These are phyloP conservation scores for Rhyacophila evoluta DNA, from an alignment of 2,888 invertebrate species.

Conservation along the genomic window DNA sequence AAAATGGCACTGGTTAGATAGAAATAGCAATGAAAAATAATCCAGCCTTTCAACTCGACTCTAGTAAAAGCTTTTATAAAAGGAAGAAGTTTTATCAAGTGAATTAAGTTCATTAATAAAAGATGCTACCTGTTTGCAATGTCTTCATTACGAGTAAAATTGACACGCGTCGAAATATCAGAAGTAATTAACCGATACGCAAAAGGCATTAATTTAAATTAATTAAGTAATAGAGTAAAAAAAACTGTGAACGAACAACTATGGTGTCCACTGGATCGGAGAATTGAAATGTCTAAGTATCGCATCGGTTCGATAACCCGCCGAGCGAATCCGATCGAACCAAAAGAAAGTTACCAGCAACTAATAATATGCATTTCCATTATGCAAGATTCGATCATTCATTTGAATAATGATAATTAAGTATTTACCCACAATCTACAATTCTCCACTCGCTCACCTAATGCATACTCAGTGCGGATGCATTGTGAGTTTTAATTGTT, in stretches of 20 bases:
- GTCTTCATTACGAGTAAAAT: too few relatives aligned
- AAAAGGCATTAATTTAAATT: background rate
- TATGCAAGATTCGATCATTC: constrained; percentile 12
- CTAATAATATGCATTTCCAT: background rate
- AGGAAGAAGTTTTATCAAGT: too few relatives aligned
- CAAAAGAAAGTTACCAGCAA: constrained; percentile 1
- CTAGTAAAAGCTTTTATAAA: too few relatives aligned
- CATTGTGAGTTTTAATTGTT: background rate
- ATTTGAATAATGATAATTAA: constrained; percentile 20
- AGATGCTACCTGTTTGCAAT: too few relatives aligned
- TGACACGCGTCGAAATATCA: background rate
- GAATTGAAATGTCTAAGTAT: background rate
- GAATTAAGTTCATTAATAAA: too few relatives aligned
- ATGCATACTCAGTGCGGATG: background rate
- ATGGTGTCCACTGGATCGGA: background rate
- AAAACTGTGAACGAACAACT: background rate
- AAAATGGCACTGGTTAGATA: too few relatives aligned
- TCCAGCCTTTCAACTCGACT: too few relatives aligned
- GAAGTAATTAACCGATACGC: background rate
- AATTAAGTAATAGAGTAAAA: background rate
- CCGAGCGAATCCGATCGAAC: constrained; percentile 2
- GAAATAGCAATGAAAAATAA: too few relatives aligned
- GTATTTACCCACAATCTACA: background rate
- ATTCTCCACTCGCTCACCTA: background rate
- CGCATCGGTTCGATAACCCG: background rate